Evolutionary conservation across 2,888 invertebrate genomes (phyloP), one percentile per base, ranked within the genome.

Genomic region (Falcaria lacertinaria): DNA sequence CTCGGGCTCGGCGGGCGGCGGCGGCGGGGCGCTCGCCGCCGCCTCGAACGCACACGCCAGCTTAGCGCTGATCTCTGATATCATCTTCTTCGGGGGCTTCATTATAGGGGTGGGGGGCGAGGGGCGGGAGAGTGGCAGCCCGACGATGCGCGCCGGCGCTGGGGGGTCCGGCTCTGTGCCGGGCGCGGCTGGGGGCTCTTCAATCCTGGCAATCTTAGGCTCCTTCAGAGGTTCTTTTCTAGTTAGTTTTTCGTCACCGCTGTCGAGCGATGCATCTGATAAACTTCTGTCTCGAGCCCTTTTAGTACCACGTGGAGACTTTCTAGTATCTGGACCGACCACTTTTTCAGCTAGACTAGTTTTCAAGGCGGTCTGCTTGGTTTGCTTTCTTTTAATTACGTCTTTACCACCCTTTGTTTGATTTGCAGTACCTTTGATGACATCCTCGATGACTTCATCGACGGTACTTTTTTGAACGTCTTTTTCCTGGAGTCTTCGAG

Each of bases 361-460:
- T 73, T 89, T 76, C 47, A 61, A 52, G 35, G 80, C 83, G n/a
- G 80, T 80, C 63, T 93, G 92, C 44, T 92, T 83, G 0, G 91
- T 84, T 3, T 91, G 90, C 58, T 91, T 80, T 49, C 92, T 88
- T 47, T 91, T 91, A 42, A 74, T 80, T 0, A 57, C 38, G 15
- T 81, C 80, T 45, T 75, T 80, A 14, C 47, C 76, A 17, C 47
- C 47, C 57, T 65, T 88, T 57, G 25, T 71, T 37, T 62, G 64
- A 11, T 49, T 68, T 5, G 66, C 60, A 0, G 91, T 84, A 46
- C 95, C 94, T 54, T 95, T 93, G 1, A 96, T 93, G 0, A 97
- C 96, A 66, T 97, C 97, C 57, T 98, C 97, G 52, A 97, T 97
- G 11, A 95, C 92, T 60, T 96, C 97, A 69, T 98, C 97, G 7